Base-by-base conservation (phyloP, 1,140 invertebrate genomes). In the Neodiprion virginianus region DNA sequence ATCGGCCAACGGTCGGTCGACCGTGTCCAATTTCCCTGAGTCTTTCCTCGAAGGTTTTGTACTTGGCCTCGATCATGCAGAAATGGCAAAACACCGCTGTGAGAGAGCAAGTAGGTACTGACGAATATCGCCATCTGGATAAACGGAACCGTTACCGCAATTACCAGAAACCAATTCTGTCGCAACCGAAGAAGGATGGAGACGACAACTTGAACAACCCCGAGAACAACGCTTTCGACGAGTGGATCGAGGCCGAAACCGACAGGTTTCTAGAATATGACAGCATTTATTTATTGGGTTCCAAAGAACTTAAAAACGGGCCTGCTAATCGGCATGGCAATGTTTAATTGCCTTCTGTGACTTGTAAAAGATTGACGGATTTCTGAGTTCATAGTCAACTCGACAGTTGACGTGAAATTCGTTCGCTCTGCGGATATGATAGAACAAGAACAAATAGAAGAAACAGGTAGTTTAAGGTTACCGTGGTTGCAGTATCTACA, bases 141-240 rank as follows among this genome's bases (percentile, higher is more conserved):
- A 81, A 93, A 95, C 53, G 92, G 87, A 74, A 89, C 91, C 4
- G 94, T 94, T 1, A 94, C 90, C 1, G 91, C 79, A 79, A 95
- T 95, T 0, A 92, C 93, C 72, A 92, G 86, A 23, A 91, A 83
- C 93, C 94, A 95, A 80, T 93, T 94, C n/a, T 17, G 40, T 75
- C 72, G 8, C 65, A 76, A 28, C 17, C 17, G 17, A 0, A 21
- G 17, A 21, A 92, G 83, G n/a, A 91, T 84, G 14, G 94, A 95
- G 11, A 92, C 91, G 1, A 92, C 65, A 9, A 96, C 91, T 84
- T 95, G 94, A 23, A 96, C 92, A 21, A 88, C 83, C 1, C 93
- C 95, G 21, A 97, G 90, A 71, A 96, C 90, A 67, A 96, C 89
- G 65, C 90, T 84, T 14, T 86, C 80, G 7, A 86, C 23, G 67